These are phyloP conservation scores for Hemaris fuciformis DNA, from an alignment of 2,888 invertebrate species.

Conservation along the genomic window DNA sequence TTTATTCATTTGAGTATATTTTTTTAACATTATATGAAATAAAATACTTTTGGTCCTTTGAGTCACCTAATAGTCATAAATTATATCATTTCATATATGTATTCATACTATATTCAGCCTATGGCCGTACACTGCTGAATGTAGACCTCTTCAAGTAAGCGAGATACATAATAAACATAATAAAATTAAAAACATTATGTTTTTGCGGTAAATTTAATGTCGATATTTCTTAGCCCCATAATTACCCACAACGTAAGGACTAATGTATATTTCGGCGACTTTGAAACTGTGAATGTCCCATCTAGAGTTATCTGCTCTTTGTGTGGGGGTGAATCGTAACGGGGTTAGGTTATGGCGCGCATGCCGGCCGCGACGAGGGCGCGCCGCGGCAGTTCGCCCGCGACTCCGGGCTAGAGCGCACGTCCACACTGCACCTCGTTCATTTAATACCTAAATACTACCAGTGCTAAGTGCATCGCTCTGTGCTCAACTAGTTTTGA, in stretches of 20 bases:
- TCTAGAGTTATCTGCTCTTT: conserved; percentile 42
- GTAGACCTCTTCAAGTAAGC: no score
- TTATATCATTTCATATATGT: no score
- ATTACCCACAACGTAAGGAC: not conserved
- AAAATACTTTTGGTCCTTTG: no score
- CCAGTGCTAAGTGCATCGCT: not conserved
- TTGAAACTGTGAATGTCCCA: conserved; percentile 22
- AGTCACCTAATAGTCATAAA: no score
- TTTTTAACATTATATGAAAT: no score
- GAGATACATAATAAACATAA: no score
- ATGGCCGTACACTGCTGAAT: no score
- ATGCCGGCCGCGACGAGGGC: conserved; percentile 44
- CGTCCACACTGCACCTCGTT: conserved; percentile 25
- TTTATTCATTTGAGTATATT: no score
- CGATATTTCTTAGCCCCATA: no score
- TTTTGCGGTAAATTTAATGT: no score
- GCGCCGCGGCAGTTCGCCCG: conserved; percentile 56
- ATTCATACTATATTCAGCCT: no score
- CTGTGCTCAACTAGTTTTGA: conserved; percentile 15
- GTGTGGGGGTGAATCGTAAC: conserved; percentile 38
- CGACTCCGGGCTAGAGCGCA: conserved; percentile 41
- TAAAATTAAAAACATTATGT: no score
- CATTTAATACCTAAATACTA: not conserved
- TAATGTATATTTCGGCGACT: not conserved
- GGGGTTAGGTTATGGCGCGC: conserved; percentile 57